phyloP scores from a whole-genome alignment of 2,113 vertebrate species.

The Nothobranchius kuhntae region DNA sequence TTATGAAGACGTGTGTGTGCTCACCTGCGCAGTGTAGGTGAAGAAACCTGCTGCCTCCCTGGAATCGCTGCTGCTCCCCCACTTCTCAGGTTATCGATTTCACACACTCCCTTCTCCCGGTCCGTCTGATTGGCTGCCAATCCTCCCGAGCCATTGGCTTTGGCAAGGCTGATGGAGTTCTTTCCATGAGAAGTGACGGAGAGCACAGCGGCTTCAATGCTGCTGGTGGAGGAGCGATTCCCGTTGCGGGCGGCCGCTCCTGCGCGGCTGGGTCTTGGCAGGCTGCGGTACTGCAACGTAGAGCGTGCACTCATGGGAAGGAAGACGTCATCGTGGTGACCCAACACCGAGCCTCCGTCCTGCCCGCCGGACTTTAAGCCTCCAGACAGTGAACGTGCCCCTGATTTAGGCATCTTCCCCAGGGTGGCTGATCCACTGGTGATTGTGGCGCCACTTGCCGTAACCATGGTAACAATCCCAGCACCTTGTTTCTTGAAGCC shows the following conservation, averaged over 20 bases:
- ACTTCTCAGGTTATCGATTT: constrained; percentile 85
- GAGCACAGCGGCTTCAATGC: constrained; percentile 88
- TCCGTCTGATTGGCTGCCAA: constrained; percentile 93
- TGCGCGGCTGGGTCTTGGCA: constrained; percentile 93
- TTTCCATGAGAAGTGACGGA: constrained; percentile 78
- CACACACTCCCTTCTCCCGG: constrained; percentile 94
- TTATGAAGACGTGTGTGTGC: constrained; percentile 12
- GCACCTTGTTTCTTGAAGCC: constrained; percentile 95
- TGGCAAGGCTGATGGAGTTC: constrained; percentile 74
- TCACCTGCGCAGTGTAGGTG: constrained; percentile 95
- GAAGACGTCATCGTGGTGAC: constrained; percentile 92
- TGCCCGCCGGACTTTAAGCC: constrained; percentile 76
- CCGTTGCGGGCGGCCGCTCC: constrained; percentile 82
- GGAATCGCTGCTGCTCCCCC: constrained; percentile 77
- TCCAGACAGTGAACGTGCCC: constrained; percentile 74
- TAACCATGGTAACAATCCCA: constrained; percentile 88
- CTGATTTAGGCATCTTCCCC: constrained; percentile 95
- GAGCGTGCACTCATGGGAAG: constrained; percentile 88
- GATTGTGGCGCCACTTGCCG: constrained; percentile 92
- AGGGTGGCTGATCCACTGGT: constrained; percentile 95
- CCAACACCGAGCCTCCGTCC: constrained; percentile 75
- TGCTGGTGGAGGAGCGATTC: constrained; percentile 97
- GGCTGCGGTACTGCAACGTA: constrained; percentile 95
- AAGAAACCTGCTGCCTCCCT: constrained; percentile 91
- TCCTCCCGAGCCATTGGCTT: constrained; percentile 79